Base-by-base conservation (phyloP, 2,888 invertebrate species). In the Chrysina gloriosa region DNA sequence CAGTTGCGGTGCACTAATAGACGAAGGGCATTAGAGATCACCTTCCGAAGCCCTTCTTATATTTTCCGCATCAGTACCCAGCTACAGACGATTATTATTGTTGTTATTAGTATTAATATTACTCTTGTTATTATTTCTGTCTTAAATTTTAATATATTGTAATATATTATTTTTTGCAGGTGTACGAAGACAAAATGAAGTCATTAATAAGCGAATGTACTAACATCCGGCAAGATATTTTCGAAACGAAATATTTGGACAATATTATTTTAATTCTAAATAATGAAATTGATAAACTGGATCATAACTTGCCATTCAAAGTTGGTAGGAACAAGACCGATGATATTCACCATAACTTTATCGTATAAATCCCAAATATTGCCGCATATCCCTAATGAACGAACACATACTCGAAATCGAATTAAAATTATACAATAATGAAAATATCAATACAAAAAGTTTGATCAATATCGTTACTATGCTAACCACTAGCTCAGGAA, bases 231-330 rank as follows among this genome's bases (percentile, higher is more conserved):
- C 83, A 82, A 69, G 87, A 88, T 78, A 77, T 87, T 52, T 81
- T 78, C 4, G 83, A 86, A 73, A 83, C 86, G 54, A 83, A 84
- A 31, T 88, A 85, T 79, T 81, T 88, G 61, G 86, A 88, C 74
- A 86, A 88, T 74, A 84, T 88, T 69, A 83, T 88, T 69, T 84
- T 86, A 65, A 79, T 88, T 63, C 80, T 88, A 72, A 82, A 84
- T 1, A 87, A 87, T 0, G 83, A 87, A 77, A 78, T 86, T 11
- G 81, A 83, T 36, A 77, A 78, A 71, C 76, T 80, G 4, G 76
- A 75, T 68, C 77, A 76, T 69, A 75, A 76, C 61, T 76, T 78
- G 70, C 81, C 82, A 0, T 77, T 77, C 67, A 71, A 64, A 63
- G 67, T 72, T 19, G 48, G 68, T 65, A 39, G 47, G 9, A 63